A percentile compares a stretch with the other conserved stretches of the same genome.
phyloP scores from a whole-genome alignment of 2,113 vertebrate species.

The Cheirogaleus medius region DNA sequence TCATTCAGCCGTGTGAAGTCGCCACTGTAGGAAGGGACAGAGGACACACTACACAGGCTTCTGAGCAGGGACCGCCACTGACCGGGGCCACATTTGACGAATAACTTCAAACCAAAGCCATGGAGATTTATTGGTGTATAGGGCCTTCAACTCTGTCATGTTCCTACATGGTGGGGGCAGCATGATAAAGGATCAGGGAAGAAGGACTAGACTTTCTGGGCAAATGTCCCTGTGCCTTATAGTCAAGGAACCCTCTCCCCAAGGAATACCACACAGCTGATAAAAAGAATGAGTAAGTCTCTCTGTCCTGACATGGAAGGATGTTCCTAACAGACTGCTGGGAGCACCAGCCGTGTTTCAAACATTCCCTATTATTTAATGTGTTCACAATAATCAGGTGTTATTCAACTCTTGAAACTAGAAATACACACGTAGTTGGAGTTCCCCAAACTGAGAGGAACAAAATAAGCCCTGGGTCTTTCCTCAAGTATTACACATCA shows the following conservation, averaged over 20 bases:
- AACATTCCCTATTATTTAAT: not conserved
- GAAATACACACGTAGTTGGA: not conserved
- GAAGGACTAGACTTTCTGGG: not conserved
- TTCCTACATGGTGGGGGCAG: not conserved
- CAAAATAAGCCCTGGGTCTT: not conserved
- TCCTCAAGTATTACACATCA: not conserved
- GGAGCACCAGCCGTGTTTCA: no score
- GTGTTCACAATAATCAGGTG: not conserved
- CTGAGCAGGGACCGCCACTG: not conserved
- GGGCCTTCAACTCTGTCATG: no score
- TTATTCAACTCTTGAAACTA: not conserved
- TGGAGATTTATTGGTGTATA: rapidly evolving
- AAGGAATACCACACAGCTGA: rapidly evolving
- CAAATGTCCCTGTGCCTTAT: no score
- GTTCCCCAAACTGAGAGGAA: not conserved
- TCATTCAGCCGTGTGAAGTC: not conserved
- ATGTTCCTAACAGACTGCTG: not conserved
- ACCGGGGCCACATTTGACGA: not conserved
- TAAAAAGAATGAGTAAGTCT: not conserved
- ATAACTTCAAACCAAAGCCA: rapidly evolving
- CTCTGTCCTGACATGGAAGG: not conserved
- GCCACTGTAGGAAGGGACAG: not conserved
- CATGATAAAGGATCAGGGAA: not conserved
- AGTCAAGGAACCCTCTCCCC: not conserved
- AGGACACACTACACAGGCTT: not conserved